phyloP scores from a whole-genome alignment of 2,797 vertebrate species.

The Nyctibius grandis region DNA sequence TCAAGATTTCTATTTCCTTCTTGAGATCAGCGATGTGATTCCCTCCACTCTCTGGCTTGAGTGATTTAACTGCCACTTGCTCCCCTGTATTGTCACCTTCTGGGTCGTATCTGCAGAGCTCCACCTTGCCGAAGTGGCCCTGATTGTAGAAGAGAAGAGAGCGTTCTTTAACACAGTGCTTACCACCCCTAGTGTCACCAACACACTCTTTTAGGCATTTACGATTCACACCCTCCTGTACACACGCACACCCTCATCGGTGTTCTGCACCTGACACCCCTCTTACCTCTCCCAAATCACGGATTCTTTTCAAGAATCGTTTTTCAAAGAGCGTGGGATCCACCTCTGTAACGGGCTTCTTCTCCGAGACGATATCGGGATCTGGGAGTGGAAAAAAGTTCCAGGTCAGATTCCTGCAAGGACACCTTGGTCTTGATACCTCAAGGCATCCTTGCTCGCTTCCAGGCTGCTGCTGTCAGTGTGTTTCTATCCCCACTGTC shows the following conservation, averaged over 20 bases:
- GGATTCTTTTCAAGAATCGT: constrained; percentile 87
- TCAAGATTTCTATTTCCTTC: constrained; percentile 91
- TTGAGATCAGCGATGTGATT: constrained; percentile 91
- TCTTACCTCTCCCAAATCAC: constrained; percentile 91
- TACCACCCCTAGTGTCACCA: rapidly evolving
- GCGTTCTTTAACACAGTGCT: rapidly evolving
- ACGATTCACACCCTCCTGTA: rapidly evolving
- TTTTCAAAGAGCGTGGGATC: constrained; percentile 96
- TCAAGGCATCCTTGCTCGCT: background rate
- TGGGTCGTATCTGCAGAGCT: constrained; percentile 93
- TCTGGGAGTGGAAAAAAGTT: constrained; percentile 60
- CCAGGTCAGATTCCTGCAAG: background rate
- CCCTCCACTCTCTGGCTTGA: constrained; percentile 90
- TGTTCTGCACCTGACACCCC: background rate
- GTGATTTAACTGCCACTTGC: constrained; percentile 93
- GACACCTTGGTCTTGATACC: background rate
- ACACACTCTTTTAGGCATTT: rapidly evolving
- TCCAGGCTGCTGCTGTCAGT: background rate
- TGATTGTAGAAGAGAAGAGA: constrained; percentile 19
- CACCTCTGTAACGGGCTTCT: constrained; percentile 78
- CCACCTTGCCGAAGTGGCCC: constrained; percentile 98
- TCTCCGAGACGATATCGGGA: constrained; percentile 83
- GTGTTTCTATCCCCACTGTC: background rate
- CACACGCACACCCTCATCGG: rapidly evolving
- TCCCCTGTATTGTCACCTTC: constrained; percentile 93